Conservation (phyloP, 2,797 vertebrate genomes). For the Scolopax bukidnonensis region DNA sequence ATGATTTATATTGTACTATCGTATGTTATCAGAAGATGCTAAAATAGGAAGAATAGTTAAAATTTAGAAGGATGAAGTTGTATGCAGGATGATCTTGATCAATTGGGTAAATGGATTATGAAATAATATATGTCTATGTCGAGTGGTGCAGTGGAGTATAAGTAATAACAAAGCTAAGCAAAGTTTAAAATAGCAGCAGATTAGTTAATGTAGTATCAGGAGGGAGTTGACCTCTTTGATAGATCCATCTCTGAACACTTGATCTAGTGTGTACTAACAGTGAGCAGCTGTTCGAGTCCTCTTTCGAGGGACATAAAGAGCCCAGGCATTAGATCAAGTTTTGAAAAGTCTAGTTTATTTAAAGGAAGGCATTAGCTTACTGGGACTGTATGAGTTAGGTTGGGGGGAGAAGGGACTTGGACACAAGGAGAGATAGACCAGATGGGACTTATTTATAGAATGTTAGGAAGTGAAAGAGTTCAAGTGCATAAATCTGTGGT, state of each 20-base stretch:
- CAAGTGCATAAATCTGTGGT: conserved; percentile 31
- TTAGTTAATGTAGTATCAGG: conserved; percentile 42
- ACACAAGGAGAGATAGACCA: conserved; percentile 27
- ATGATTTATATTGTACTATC: background rate
- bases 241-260: conserved; percentile 30
- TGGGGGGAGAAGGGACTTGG: background rate
- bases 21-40: background rate
- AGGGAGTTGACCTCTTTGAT: conserved; percentile 46
- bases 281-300: conserved; percentile 50
- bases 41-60: background rate
- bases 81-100: background rate
- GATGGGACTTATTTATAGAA: conserved; percentile 61
- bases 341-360: conserved; percentile 49
- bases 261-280: conserved; percentile 39
- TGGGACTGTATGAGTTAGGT: background rate
- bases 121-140: background rate
- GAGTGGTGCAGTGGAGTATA: background rate
- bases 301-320: background rate
- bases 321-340: conserved; percentile 40
- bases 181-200: conserved; percentile 56
- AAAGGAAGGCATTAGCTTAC: conserved; percentile 33
- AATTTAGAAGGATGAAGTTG: conserved; percentile 1
- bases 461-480: conserved; percentile 43
- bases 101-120: conserved; percentile 2
- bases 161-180: conserved; percentile 38